Conservation (phyloP, 2,113 vertebrate genomes). For the Tretioscincus oriximinensis region DNA sequence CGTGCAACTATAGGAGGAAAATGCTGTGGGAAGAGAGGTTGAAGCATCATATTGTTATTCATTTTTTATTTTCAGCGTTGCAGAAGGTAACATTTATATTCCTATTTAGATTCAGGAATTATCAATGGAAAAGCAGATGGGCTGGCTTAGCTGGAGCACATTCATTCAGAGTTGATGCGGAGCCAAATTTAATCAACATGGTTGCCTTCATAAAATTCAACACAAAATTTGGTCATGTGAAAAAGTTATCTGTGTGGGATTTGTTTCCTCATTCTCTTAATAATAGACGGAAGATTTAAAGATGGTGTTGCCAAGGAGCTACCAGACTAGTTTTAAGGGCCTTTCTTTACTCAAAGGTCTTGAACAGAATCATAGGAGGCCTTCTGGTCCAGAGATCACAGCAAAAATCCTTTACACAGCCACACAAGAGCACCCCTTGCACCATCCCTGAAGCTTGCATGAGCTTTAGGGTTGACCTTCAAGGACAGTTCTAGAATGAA, state of each 20-base stretch:
- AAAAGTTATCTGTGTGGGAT: slow-evolving; percentile 1
- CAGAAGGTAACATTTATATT: slow-evolving; percentile 40
- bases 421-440: too few species aligned
- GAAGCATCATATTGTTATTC: slow-evolving; percentile 16
- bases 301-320: too few species aligned
- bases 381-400: too few species aligned
- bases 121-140: slow-evolving; percentile 59
- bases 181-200: slow-evolving; percentile 48
- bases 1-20: background rate
- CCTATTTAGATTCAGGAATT: slow-evolving; percentile 47
- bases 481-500: too few species aligned
- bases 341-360: too few species aligned
- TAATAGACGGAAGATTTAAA: too few species aligned
- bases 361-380: too few species aligned
- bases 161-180: slow-evolving; percentile 54
- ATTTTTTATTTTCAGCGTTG: background rate
- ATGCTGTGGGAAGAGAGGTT: background rate
- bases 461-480: too few species aligned
- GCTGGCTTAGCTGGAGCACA: slow-evolving; percentile 43
- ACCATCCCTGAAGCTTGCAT: too few species aligned
- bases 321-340: too few species aligned
- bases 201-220: slow-evolving; percentile 45
- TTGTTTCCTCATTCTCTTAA: too few species aligned
- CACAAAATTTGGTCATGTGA: slow-evolving; percentile 30
- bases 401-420: too few species aligned